These are phyloP conservation scores for Istiophorus platypterus DNA, from an alignment of 2,113 vertebrate species.

Conservation along the genomic window DNA sequence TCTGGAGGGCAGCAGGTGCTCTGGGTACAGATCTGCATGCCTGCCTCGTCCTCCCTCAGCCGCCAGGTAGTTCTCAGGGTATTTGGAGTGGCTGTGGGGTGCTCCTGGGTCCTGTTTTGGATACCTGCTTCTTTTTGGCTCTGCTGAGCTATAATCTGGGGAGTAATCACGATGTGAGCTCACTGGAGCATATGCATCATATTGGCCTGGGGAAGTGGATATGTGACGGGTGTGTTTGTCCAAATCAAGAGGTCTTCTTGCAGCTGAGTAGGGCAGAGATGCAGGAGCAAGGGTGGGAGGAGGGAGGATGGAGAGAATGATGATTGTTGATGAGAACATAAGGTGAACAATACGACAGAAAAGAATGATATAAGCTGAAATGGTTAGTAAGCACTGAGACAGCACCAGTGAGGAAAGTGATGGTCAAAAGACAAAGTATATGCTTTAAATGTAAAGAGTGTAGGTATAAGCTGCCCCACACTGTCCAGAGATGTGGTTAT, in stretches of 20 bases:
- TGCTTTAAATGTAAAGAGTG: background rate
- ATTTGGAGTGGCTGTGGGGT: conserved; percentile 48
- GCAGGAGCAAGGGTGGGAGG: conserved; percentile 20
- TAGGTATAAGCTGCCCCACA: conserved; percentile 13
- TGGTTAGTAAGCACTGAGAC: conserved; percentile 70
- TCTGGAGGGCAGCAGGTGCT: conserved; percentile 74
- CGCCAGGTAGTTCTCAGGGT: conserved; percentile 56
- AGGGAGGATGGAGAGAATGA: conserved; percentile 19
- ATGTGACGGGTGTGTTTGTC: conserved; percentile 59
- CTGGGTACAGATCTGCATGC: conserved; percentile 78
- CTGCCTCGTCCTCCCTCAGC: conserved; percentile 61
- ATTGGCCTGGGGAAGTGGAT: conserved; percentile 56
- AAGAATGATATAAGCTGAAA: conserved; percentile 45
- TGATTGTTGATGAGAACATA: conserved; percentile 54
- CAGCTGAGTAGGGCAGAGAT: conserved; percentile 54
- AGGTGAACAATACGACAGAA: conserved; percentile 55
- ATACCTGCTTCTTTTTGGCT: conserved; percentile 68
- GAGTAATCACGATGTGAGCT: conserved; percentile 58
- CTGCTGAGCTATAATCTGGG: conserved; percentile 66
- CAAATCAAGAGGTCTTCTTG: conserved; percentile 58
- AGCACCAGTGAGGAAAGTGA: conserved; percentile 24
- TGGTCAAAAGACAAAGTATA: conserved; percentile 15
- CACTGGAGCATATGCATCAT: conserved; percentile 36
- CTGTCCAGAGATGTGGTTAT: conserved; percentile 2
- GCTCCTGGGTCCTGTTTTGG: conserved; percentile 69